phyloP scores from a whole-genome alignment of 2,888 invertebrate genomes.

The Nesidiocoris tenuis region DNA sequence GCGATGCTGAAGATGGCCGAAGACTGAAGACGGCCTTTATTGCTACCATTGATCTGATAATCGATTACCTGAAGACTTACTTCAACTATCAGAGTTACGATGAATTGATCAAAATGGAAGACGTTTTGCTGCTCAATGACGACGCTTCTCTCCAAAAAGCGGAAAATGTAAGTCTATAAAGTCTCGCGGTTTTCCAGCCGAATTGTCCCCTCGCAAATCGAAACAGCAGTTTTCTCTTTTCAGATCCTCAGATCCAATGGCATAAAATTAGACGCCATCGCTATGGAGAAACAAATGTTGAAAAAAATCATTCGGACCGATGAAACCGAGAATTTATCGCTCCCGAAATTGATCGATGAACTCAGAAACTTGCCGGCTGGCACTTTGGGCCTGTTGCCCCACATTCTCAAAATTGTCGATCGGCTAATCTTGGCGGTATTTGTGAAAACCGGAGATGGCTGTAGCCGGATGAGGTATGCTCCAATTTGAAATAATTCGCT shows the following conservation, averaged over 20 bases:
- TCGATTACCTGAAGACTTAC: constrained; percentile 4
- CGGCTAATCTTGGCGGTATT: constrained; percentile 23
- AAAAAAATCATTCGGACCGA: constrained; percentile 18
- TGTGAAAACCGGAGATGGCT: neutral
- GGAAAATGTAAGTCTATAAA: constrained; percentile 8
- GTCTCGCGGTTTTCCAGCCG: neutral
- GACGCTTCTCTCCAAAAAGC: constrained; percentile 5
- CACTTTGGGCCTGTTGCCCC: constrained; percentile 25
- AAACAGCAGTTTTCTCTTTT: no score
- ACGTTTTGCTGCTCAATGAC: constrained; percentile 18
- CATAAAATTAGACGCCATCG: constrained; percentile 14
- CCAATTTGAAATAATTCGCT: neutral
- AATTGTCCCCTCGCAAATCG: neutral
- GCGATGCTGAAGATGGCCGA: neutral
- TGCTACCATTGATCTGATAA: neutral
- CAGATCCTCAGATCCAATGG: constrained; percentile 13
- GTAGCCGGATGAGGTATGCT: neutral
- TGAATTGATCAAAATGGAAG: constrained; percentile 21
- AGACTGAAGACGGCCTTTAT: neutral
- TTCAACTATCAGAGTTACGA: constrained; percentile 14
- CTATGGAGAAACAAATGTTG: constrained; percentile 36
- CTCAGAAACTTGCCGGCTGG: neutral
- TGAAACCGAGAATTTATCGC: neutral
- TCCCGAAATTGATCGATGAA: constrained; percentile 6
- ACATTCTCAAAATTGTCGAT: constrained; percentile 19